Evolutionary conservation across 2,797 vertebrate species (phyloP).

Genomic region (Trichosurus vulpecula): DNA sequence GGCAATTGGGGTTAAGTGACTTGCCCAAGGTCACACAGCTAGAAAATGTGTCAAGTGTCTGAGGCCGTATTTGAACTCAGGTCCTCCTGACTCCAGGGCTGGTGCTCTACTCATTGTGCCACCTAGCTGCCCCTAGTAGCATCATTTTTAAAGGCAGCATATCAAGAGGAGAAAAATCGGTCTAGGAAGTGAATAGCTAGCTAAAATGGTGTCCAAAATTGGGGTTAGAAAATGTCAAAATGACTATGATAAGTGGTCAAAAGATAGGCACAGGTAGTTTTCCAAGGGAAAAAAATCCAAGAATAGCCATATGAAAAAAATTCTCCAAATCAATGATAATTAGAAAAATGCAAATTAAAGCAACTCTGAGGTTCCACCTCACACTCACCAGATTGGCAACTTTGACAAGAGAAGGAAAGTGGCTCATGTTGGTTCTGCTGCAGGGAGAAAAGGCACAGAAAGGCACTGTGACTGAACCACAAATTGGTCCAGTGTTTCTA

Average conservation of each 20-base stretch:
- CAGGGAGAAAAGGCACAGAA: background rate
- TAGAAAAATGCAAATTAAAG: background rate
- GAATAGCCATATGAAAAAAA: background rate
- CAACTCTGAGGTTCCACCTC: too few relatives aligned
- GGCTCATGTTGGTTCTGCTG: background rate
- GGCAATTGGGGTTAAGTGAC: too few relatives aligned
- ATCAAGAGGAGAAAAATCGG: background rate
- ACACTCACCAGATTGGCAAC: background rate
- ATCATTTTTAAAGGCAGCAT: background rate
- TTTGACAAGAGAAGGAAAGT: background rate
- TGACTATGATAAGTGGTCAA: background rate
- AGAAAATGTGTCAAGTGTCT: too few relatives aligned
- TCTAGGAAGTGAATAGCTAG: background rate
- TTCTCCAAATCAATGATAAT: background rate
- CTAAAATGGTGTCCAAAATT: background rate
- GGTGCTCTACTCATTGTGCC: too few relatives aligned
- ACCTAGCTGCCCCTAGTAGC: too few relatives aligned
- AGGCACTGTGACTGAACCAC: background rate
- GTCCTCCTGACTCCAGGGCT: too few relatives aligned
- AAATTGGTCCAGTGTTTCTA: background rate
- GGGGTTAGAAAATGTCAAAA: background rate
- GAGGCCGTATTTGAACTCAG: too few relatives aligned
- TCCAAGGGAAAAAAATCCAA: background rate
- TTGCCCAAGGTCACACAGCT: too few relatives aligned
- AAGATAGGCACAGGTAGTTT: background rate